Evolutionary conservation across 2,113 vertebrate species (phyloP).

Genomic region (Podarcis muralis): DNA sequence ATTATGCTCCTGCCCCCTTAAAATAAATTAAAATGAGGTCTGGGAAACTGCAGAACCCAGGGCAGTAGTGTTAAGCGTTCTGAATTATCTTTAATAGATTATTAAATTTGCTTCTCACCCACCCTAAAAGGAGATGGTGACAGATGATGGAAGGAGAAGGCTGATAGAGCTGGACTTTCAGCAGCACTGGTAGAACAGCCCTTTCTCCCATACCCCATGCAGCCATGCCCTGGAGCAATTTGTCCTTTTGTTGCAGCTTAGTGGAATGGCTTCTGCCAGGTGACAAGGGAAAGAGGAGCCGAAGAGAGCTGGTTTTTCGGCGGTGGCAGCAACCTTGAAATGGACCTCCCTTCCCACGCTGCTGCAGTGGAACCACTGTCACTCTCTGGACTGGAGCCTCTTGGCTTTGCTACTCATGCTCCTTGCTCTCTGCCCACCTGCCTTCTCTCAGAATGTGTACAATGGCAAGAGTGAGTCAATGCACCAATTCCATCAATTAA

Average conservation of each 20-base stretch:
- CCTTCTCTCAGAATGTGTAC: background rate
- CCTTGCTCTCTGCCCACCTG: background rate
- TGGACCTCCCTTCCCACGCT: background rate
- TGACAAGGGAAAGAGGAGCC: background rate
- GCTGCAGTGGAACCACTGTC: background rate
- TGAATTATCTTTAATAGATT: background rate
- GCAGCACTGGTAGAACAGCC: background rate
- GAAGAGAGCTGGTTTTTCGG: background rate
- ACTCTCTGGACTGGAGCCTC: background rate
- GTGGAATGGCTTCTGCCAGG: background rate
- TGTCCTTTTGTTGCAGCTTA: too few relatives aligned
- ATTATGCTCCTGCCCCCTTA: background rate
- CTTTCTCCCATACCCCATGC: too few relatives aligned
- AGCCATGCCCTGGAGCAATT: too few relatives aligned
- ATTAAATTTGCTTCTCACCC: background rate
- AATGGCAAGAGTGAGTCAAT: background rate
- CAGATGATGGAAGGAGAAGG: background rate
- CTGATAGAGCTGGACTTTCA: background rate
- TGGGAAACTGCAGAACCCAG: background rate
- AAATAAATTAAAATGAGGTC: background rate
- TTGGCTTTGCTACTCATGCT: background rate
- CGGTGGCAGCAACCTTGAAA: too few relatives aligned
- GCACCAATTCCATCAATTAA: background rate
- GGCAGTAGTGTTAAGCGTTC: background rate
- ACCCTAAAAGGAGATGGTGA: background rate